Percentiles rank a stretch among this genome's conserved stretches.
Conservation (phyloP, 1,140 invertebrate genomes). For the Pseudobourletiella spinata region DNA sequence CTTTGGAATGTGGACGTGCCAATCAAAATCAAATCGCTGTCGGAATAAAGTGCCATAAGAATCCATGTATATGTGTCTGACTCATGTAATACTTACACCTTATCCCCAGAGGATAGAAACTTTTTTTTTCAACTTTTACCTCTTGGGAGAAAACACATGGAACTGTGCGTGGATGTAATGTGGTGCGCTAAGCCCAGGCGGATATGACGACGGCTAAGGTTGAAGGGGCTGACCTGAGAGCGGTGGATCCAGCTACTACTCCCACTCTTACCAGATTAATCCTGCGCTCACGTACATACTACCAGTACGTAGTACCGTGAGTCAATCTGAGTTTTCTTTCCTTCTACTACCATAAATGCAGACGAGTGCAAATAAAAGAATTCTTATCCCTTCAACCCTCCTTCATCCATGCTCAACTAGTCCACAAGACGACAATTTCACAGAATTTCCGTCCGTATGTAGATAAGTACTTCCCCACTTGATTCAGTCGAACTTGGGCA, state of each 20-base stretch:
- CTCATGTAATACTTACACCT: neutral
- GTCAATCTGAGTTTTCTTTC: too few relatives aligned
- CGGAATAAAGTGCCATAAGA: neutral
- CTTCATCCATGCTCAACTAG: neutral
- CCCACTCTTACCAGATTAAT: too few relatives aligned
- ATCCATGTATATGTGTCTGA: neutral
- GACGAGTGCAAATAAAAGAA: conserved; percentile 7
- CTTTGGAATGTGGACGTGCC: neutral
- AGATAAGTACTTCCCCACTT: neutral
- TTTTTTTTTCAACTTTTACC: neutral
- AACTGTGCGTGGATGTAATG: neutral
- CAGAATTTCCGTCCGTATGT: neutral
- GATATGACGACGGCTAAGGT: too few relatives aligned
- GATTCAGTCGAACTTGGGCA: neutral
- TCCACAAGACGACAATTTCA: neutral
- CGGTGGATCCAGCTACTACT: too few relatives aligned
- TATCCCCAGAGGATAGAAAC: neutral
- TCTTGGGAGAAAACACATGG: neutral
- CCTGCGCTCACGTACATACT: too few relatives aligned
- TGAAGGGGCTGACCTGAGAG: too few relatives aligned
- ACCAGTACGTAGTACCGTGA: too few relatives aligned
- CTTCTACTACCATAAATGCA: neutral
- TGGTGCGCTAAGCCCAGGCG: too few relatives aligned
- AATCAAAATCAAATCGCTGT: neutral
- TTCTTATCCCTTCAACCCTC: neutral